phyloP scores from a whole-genome alignment of 1,140 invertebrate species.

The Drosophila truncata region DNA sequence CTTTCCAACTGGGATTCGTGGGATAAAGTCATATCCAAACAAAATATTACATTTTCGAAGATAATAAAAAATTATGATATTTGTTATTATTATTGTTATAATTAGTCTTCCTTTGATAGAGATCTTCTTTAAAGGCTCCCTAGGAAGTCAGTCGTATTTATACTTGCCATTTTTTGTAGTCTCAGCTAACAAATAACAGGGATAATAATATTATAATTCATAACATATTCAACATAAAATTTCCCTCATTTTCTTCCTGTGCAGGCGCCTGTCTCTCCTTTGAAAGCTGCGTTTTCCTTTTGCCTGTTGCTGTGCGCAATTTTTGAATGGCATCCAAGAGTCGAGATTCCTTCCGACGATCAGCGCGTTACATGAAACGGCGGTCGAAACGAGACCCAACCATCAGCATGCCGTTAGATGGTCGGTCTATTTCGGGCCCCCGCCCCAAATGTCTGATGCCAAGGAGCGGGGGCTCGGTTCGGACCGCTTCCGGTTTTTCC shows the following conservation, averaged over 20 bases:
- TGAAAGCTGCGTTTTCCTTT: conserved; percentile 15
- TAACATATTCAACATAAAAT: too few relatives aligned
- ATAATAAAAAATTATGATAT: background rate
- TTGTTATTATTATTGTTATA: too few relatives aligned
- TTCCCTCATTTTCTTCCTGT: background rate
- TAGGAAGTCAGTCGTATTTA: background rate
- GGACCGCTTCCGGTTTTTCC: conserved; percentile 73
- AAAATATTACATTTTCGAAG: background rate
- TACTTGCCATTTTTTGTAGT: too few relatives aligned
- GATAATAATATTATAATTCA: background rate
- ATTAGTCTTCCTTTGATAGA: too few relatives aligned
- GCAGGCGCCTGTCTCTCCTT: background rate
- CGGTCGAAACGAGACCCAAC: conserved; percentile 35
- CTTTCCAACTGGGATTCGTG: conserved; percentile 33
- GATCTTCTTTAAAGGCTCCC: too few relatives aligned
- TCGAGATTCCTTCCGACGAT: conserved; percentile 27
- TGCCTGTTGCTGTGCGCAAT: conserved; percentile 12
- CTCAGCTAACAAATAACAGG: background rate
- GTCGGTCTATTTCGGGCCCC: conserved; percentile 68
- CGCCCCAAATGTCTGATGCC: conserved; percentile 22
- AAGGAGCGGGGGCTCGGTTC: conserved; percentile 22
- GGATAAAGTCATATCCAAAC: background rate
- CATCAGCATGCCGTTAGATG: conserved; percentile 59
- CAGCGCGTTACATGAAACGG: conserved; percentile 38
- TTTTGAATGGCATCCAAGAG: conserved; percentile 67